phyloP scores from a whole-genome alignment of 1,140 invertebrate species.

The Phthorimaea operculella region DNA sequence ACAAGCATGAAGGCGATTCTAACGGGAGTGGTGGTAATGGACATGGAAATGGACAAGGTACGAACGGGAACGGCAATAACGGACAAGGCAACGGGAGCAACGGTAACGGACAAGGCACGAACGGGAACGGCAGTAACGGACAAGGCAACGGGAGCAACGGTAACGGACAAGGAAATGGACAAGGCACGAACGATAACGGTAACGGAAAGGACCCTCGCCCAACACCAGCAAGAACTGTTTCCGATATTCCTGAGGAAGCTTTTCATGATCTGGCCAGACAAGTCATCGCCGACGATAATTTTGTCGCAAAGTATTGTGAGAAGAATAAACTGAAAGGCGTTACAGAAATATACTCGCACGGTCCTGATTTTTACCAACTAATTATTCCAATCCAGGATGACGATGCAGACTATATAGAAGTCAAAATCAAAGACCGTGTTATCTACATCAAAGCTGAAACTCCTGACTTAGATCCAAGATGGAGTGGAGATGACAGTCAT shows the following conservation, averaged over 20 bases:
- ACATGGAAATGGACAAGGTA: not conserved
- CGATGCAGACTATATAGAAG: not conserved
- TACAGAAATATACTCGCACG: not conserved
- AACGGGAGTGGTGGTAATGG: not conserved
- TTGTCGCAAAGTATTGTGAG: not conserved
- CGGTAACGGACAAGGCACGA: not conserved
- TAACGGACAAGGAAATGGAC: too few relatives aligned
- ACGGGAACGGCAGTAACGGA: not conserved
- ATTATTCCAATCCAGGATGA: not conserved
- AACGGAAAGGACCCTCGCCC: too few relatives aligned
- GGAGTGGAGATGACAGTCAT: not conserved
- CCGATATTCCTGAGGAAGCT: not conserved
- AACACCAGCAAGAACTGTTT: too few relatives aligned
- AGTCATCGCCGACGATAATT: not conserved
- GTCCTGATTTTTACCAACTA: not conserved
- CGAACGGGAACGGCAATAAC: not conserved
- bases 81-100: not conserved
- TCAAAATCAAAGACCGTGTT: not conserved
- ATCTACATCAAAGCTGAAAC: not conserved
- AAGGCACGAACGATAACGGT: not conserved
- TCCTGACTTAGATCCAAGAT: not conserved
- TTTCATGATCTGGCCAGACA: not conserved
- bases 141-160: not conserved
- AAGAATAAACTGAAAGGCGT: not conserved
- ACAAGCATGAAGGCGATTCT: not conserved